Conservation (phyloP, 2,888 invertebrate species). For the Xiphydria camelus region DNA sequence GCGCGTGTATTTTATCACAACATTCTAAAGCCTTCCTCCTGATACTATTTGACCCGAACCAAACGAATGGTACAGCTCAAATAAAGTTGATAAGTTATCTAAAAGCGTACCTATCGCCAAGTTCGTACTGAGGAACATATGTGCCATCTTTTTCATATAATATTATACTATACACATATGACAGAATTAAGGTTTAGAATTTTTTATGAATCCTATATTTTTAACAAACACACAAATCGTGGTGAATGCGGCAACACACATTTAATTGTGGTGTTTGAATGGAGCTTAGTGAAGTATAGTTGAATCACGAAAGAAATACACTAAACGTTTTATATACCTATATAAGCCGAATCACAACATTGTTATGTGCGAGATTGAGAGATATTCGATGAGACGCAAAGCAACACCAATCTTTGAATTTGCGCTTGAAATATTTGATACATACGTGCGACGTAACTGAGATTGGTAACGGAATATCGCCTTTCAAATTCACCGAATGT, state of each 20-base stretch:
- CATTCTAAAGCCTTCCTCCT: constrained; percentile 2
- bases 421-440: too few species aligned
- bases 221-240: constrained; percentile 22
- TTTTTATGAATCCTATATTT: constrained; percentile 46
- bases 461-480: too few species aligned
- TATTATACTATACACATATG: constrained; percentile 25
- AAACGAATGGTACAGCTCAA: background rate
- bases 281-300: background rate
- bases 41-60: background rate
- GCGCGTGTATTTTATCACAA: too few species aligned
- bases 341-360: background rate
- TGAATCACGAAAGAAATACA: background rate
- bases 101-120: background rate
- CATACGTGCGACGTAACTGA: too few species aligned
- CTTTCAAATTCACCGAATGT: too few species aligned
- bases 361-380: background rate
- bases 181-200: constrained; percentile 35
- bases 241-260: constrained; percentile 9
- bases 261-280: constrained; percentile 14
- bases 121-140: constrained; percentile 33
- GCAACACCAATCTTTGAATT: too few species aligned
- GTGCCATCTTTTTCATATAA: constrained; percentile 47
- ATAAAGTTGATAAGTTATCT: background rate
- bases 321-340: background rate
- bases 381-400: too few species aligned